A percentile compares a stretch with the other conserved stretches of the same genome.
Evolutionary conservation across 2,797 vertebrate species (phyloP).

Genomic region (Spinus pinus): DNA sequence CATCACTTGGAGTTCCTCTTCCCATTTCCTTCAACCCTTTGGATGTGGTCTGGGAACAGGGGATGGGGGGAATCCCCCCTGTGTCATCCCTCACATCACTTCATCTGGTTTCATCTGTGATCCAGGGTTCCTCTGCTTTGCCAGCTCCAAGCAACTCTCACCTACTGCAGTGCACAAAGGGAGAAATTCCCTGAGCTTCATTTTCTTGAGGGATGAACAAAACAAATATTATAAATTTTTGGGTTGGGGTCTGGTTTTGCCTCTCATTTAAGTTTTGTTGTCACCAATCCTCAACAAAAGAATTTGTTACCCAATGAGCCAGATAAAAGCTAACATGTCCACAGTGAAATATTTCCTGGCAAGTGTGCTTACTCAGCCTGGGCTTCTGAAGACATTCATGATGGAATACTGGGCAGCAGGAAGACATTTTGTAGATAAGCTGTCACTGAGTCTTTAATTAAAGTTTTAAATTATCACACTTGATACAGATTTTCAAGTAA

Average conservation of each 20-base stretch:
- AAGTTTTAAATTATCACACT: slow-evolving; percentile 67
- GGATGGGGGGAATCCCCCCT: not conserved
- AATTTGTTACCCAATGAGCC: slow-evolving; percentile 17
- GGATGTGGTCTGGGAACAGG: not conserved
- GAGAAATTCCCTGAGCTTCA: not conserved
- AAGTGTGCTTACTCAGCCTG: slow-evolving; percentile 1
- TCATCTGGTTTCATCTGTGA: not conserved
- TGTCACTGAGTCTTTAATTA: slow-evolving; percentile 62
- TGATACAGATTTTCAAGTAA: slow-evolving; percentile 41
- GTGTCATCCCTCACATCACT: not conserved
- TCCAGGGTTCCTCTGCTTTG: not conserved
- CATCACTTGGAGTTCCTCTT: not conserved
- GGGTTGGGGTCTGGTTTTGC: slow-evolving; percentile 5
- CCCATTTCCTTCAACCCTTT: not conserved
- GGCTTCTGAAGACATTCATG: slow-evolving; percentile 16
- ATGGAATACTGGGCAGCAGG: slow-evolving; percentile 51
- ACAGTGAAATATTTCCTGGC: slow-evolving; percentile 32
- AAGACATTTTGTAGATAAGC: slow-evolving; percentile 56
- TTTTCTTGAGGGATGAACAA: slow-evolving; percentile 53
- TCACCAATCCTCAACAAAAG: slow-evolving; percentile 27
- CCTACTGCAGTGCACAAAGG: not conserved
- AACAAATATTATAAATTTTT: slow-evolving; percentile 19
- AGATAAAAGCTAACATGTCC: slow-evolving; percentile 26
- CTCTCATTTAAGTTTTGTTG: slow-evolving; percentile 48
- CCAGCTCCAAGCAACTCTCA: not conserved